phyloP scores from a whole-genome alignment of 2,113 vertebrate genomes.

The Cervus canadensis region DNA sequence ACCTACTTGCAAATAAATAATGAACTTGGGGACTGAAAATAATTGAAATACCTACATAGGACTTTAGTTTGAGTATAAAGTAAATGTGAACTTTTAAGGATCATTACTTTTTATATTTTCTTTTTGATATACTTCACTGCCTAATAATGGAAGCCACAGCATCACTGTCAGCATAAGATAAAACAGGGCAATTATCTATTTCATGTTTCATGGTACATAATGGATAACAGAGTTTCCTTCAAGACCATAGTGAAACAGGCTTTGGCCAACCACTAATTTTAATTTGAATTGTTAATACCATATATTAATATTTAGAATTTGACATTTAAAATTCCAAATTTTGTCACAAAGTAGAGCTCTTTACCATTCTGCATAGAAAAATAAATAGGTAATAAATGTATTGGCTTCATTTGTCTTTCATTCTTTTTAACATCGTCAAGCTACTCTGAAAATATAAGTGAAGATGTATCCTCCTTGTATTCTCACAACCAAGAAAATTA shows the following conservation, averaged over 20 bases:
- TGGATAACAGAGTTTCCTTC: slow-evolving; percentile 31
- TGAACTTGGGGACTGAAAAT: slow-evolving; percentile 62
- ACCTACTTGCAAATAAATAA: slow-evolving; percentile 66
- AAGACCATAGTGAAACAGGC: slow-evolving; percentile 35
- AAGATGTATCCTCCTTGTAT: not conserved
- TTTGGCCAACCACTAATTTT: slow-evolving; percentile 23
- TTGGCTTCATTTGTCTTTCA: not conserved
- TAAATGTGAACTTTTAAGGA: slow-evolving; percentile 73
- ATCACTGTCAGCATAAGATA: slow-evolving; percentile 72
- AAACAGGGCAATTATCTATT: slow-evolving; percentile 73
- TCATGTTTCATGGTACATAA: slow-evolving; percentile 58
- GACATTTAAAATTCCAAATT: slow-evolving; percentile 27
- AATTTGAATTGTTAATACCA: slow-evolving; percentile 17
- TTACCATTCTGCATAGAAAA: slow-evolving; percentile 22
- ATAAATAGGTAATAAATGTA: not conserved
- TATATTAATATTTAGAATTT: slow-evolving; percentile 41
- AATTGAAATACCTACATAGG: slow-evolving; percentile 63
- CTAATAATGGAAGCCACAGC: slow-evolving; percentile 54
- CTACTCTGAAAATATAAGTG: not conserved
- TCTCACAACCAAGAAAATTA: slow-evolving; percentile 23
- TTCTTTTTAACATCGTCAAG: not conserved
- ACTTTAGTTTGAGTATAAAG: slow-evolving; percentile 55
- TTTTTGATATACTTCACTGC: slow-evolving; percentile 70
- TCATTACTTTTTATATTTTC: slow-evolving; percentile 76
- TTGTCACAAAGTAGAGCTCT: not conserved